These are phyloP conservation scores for Pteropus alecto DNA, from an alignment of 2,113 vertebrate genomes.

Conservation along the genomic window DNA sequence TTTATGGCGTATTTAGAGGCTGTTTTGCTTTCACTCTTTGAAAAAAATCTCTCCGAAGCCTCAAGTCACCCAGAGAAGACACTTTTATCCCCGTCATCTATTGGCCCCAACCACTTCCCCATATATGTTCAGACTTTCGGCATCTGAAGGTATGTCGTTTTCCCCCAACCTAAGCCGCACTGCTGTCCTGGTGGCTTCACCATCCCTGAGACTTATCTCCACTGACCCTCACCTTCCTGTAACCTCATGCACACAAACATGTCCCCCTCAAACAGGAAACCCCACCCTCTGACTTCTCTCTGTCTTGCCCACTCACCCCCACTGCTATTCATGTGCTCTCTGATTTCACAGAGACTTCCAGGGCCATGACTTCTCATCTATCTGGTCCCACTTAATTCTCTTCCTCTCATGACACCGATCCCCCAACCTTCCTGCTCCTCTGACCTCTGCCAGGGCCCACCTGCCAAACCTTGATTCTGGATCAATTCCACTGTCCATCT, in stretches of 20 bases:
- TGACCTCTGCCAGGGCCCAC: neutral
- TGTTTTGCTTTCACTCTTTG: neutral
- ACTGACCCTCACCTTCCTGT: neutral
- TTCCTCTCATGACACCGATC: no score
- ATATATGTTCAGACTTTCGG: neutral
- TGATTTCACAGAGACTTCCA: neutral
- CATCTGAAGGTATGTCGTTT: neutral
- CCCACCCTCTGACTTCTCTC: neutral
- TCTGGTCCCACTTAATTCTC: neutral
- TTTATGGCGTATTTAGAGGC: no score
- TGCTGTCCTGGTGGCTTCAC: neutral
- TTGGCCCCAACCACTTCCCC: neutral
- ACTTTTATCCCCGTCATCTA: neutral
- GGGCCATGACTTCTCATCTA: neutral
- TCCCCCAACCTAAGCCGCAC: neutral
- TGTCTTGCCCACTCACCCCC: fast-evolving
- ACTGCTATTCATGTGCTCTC: neutral
- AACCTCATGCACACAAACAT: no score
- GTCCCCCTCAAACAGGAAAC: neutral
- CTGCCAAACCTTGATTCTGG: neutral
- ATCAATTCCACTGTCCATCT: no score
- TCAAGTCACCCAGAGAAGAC: neutral
- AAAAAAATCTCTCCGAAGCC: neutral
- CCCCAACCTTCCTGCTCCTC: no score
- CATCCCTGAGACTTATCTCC: neutral